Base-by-base conservation (phyloP, 2,888 invertebrate species). In the Dicycla oo region DNA sequence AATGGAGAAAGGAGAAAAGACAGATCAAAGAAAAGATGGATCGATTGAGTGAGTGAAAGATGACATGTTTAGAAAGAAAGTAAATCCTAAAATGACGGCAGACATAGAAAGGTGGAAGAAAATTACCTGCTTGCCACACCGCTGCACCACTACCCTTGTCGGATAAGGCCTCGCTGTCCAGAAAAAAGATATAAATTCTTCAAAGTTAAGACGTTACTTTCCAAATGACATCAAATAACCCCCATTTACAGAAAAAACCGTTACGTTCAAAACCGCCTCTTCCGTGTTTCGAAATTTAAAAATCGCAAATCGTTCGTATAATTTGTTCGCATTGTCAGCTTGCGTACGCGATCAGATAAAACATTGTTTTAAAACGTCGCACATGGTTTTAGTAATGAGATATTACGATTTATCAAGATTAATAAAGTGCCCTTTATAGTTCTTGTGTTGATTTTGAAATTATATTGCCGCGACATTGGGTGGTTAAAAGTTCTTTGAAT, bases 281-380 rank as follows among this genome's bases (percentile, higher is more conserved):
- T 91, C 78, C 84, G 75, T 90, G 89, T 91, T 81, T 83, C 81
- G 80, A 84, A 84, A 83, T 85, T 85, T 85, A 72, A 85, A 87
- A 88, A 87, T 85, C 80, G 84, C 82, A 80, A 78, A 87, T 85
- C 74, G 73, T 58, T 80, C 75, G 75, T 75, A 75, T 82, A 87
- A 86, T 87, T 87, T 85, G 82, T 81, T 77, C 82, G 86, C 87
- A 90, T 91, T 92, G 92, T 91, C 93, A 93, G 92, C 93, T 93
- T 91, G 93, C 90, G 69, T 73, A 78, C 65, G 57, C 72, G 68
- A 86, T 82, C 86, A 56, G 90, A 91, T 91, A 90, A 75, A 67
- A 75, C 68, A 73, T 77, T 83, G 78, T 87, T 88, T 75, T 62
- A 73, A 75, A 75, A 73, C 63, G 80, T 73, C 66, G 74, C 84